Conservation (phyloP, 2,888 invertebrate genomes). For the Drosophila sordidula region DNA sequence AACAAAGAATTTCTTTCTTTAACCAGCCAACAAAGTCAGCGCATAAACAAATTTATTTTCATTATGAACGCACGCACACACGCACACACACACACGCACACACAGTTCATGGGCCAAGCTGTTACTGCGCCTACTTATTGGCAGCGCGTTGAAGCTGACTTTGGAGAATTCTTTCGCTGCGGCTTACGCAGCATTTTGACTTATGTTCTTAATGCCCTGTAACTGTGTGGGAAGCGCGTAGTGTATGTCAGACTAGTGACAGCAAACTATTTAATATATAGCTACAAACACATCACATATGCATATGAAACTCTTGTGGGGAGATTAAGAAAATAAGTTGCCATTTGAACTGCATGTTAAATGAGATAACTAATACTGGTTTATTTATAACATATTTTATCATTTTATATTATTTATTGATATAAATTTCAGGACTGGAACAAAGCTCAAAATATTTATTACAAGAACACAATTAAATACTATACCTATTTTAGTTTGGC, state of each 20-base stretch:
- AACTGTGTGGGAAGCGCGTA: not conserved
- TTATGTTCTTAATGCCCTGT: constrained; percentile 37
- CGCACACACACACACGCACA: constrained; percentile 9
- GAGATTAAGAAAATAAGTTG: not conserved
- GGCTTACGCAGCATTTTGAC: constrained; percentile 49
- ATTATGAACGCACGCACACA: constrained; percentile 53
- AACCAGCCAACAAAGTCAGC: constrained; percentile 41
- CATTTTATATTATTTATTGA: too few species aligned
- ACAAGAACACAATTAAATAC: too few species aligned
- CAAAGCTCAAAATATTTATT: too few species aligned
- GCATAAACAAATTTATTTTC: constrained; percentile 71
- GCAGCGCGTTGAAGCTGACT: constrained; percentile 21
- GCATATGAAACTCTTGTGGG: too few species aligned
- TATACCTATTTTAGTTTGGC: too few species aligned
- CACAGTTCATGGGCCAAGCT: constrained; percentile 15
- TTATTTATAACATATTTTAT: too few species aligned
- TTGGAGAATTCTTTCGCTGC: constrained; percentile 20
- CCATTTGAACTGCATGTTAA: too few species aligned
- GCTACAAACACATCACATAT: too few species aligned
- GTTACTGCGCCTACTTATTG: constrained; percentile 45
- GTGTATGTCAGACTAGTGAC: not conserved
- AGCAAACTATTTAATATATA: not conserved
- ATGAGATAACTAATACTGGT: too few species aligned
- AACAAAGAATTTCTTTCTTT: constrained; percentile 69
- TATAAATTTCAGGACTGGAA: too few species aligned